Evolutionary conservation across 2,113 vertebrate species (phyloP).

Genomic region (Mellivora capensis): DNA sequence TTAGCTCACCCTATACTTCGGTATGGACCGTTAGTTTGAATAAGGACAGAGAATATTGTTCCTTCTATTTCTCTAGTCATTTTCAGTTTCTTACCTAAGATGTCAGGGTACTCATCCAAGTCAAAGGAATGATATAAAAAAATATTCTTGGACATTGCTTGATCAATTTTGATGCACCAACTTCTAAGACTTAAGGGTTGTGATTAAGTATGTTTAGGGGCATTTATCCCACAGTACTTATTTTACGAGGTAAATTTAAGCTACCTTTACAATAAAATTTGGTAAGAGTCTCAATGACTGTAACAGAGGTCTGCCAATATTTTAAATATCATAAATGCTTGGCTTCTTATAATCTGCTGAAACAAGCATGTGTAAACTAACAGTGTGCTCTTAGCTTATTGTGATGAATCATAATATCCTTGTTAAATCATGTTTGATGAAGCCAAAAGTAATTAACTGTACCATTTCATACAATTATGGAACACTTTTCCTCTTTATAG

Average conservation of each 20-base stretch:
- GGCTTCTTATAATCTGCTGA: constrained; percentile 61
- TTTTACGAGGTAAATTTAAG: not conserved
- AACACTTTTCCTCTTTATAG: constrained; percentile 62
- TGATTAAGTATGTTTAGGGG: not conserved
- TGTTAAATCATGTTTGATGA: constrained; percentile 75
- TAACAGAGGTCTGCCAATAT: constrained; percentile 20
- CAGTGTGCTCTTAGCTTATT: constrained; percentile 58
- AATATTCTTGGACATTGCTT: not conserved
- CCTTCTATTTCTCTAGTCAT: not conserved
- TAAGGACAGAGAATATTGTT: not conserved
- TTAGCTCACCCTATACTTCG: not conserved
- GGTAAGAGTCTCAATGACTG: constrained; percentile 14
- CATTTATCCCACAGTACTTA: not conserved
- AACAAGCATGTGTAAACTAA: constrained; percentile 59
- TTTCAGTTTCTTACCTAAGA: not conserved
- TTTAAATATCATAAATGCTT: constrained; percentile 63
- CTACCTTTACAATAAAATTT: constrained; percentile 2
- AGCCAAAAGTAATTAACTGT: constrained; percentile 72
- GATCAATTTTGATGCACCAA: not conserved
- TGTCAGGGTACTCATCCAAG: not conserved
- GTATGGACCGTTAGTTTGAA: not conserved
- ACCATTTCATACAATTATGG: constrained; percentile 65
- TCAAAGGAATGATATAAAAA: not conserved
- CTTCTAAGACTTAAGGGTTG: not conserved
- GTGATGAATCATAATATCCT: constrained; percentile 75